Conservation (phyloP, 2,113 vertebrate species). For the Ginglymostoma cirratum region DNA sequence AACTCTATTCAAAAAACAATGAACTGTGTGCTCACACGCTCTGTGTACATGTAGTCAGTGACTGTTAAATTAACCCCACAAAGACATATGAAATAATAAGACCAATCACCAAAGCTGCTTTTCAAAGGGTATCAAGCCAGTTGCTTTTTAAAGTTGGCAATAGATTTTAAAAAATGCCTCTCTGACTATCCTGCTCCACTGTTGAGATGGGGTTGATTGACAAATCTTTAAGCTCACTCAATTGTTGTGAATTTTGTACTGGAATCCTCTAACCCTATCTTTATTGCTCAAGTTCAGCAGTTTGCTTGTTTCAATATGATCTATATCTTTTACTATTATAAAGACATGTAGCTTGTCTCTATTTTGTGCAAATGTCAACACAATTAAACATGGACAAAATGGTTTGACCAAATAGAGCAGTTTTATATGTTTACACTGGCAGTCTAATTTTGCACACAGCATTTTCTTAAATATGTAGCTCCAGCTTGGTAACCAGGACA, state of each 20-base stretch:
- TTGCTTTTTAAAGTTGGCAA: not conserved
- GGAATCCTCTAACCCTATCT: not conserved
- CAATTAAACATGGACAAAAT: not conserved
- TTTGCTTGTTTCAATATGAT: not conserved
- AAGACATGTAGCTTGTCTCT: not conserved
- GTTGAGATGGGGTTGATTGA: not conserved
- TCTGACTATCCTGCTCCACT: not conserved
- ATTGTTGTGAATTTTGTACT: not conserved
- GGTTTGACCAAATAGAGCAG: not conserved
- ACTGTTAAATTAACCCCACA: not conserved
- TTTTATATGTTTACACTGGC: not conserved
- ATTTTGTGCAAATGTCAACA: not conserved
- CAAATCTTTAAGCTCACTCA: not conserved
- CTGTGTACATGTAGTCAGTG: not conserved
- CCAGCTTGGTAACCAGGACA: not conserved
- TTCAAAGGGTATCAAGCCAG: not conserved
- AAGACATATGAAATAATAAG: not conserved
- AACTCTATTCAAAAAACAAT: not conserved
- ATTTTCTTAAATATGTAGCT: not conserved
- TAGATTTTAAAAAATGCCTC: not conserved
- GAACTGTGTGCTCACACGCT: not conserved
- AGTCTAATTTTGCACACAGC: not conserved
- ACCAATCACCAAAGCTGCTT: not conserved
- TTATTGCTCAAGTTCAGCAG: not conserved
- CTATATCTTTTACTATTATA: not conserved